Conservation (phyloP, 1,140 invertebrate genomes). For the Eumaeus atala region DNA sequence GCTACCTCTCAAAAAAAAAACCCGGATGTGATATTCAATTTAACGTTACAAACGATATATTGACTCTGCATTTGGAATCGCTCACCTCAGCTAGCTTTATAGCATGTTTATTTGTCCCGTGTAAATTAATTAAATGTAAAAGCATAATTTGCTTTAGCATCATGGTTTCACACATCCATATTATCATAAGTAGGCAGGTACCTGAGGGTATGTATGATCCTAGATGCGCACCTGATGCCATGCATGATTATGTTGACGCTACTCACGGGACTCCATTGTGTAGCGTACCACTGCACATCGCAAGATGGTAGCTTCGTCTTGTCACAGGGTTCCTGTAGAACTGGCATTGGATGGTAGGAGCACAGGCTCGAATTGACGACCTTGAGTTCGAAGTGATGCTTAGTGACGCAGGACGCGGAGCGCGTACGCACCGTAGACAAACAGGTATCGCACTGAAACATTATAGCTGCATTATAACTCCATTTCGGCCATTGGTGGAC, state of each 20-base stretch:
- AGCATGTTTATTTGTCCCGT: too few species aligned
- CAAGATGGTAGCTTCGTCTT: constrained; percentile 72
- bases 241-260: neutral
- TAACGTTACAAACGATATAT: too few species aligned
- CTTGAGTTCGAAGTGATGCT: constrained; percentile 73
- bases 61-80: too few species aligned
- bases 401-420: constrained; percentile 82
- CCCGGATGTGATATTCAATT: too few species aligned
- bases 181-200: too few species aligned
- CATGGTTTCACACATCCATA: too few species aligned
- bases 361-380: constrained; percentile 82
- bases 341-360: constrained; percentile 75
- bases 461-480: constrained; percentile 1
- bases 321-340: constrained; percentile 77
- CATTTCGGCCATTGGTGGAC: too few species aligned
- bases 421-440: constrained; percentile 84
- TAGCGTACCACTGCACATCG: constrained; percentile 89
- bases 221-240: neutral
- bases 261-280: constrained; percentile 86
- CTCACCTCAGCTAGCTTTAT: too few species aligned
- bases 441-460: constrained; percentile 82
- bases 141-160: too few species aligned
- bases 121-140: too few species aligned
- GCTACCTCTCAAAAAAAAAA: too few species aligned
- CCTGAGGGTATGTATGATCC: too few species aligned